Evolutionary conservation across 2,888 invertebrate genomes (phyloP).

Genomic region (Heteromurus nitidus): DNA sequence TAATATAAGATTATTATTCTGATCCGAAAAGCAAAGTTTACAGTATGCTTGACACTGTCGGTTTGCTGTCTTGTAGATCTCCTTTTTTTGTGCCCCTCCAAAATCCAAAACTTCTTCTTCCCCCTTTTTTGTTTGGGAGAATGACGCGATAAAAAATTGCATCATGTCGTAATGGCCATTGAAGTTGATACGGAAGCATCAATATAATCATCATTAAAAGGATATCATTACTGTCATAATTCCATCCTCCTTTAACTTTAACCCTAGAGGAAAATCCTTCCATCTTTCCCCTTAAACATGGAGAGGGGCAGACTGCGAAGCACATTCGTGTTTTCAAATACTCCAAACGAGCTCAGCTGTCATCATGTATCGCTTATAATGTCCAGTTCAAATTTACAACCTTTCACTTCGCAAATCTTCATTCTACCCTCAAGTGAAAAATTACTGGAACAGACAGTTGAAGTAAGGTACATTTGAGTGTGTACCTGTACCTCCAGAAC

Average conservation of each 20-base stretch:
- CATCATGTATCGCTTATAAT: no score
- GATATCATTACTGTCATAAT: constrained; percentile 28
- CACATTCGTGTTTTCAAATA: background rate
- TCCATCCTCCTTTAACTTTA: no score
- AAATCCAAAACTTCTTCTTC: background rate
- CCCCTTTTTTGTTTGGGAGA: background rate
- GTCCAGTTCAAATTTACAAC: background rate
- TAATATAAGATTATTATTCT: background rate
- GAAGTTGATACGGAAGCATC: constrained; percentile 51
- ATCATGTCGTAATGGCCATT: background rate
- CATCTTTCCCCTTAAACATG: no score
- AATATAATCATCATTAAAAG: constrained; percentile 48
- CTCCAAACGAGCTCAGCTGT: no score
- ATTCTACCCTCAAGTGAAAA: background rate
- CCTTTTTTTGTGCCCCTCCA: background rate
- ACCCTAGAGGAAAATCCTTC: no score
- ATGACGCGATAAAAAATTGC: background rate
- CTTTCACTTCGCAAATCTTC: no score
- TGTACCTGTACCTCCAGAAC: background rate
- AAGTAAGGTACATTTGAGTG: background rate
- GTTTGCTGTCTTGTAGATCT: background rate
- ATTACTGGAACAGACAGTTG: background rate
- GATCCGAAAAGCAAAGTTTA: background rate
- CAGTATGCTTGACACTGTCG: background rate
- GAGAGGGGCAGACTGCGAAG: no score